Percentiles rank a stretch among this genome's conserved stretches.
phyloP scores from a whole-genome alignment of 2,113 vertebrate genomes.

The Ellobius talpinus region DNA sequence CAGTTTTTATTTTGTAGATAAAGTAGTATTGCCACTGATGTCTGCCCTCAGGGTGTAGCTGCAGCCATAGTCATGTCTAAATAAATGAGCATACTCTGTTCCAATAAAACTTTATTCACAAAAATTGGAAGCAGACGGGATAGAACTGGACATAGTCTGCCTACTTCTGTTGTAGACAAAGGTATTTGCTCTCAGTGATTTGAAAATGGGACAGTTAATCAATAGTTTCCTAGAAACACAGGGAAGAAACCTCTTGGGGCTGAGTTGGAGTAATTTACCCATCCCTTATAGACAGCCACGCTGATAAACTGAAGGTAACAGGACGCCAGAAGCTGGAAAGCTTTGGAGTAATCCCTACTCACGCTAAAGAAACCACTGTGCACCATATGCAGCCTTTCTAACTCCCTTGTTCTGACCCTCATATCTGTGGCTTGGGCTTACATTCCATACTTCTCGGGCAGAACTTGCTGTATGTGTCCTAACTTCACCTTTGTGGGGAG shows the following conservation, averaged over 20 bases:
- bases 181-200: neutral
- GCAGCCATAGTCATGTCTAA: neutral
- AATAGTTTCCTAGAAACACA: neutral
- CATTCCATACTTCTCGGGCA: neutral
- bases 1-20: neutral
- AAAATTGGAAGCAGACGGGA: neutral
- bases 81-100: neutral
- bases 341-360: neutral
- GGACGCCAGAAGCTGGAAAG: neutral
- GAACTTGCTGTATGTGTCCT: neutral
- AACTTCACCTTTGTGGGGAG: neutral
- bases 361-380: neutral
- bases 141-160: neutral
- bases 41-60: neutral
- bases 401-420: neutral
- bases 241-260: neutral
- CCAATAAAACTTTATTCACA: neutral
- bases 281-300: neutral
- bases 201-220: neutral
- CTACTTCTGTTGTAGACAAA: neutral
- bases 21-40: neutral
- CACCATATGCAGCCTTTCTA: no score
- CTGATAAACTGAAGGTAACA: neutral
- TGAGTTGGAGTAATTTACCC: neutral
- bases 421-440: neutral